Evolutionary conservation across 2,888 invertebrate genomes (phyloP), one percentile per base, ranked within the genome.

Genomic region (Pseudococcus longispinus): DNA sequence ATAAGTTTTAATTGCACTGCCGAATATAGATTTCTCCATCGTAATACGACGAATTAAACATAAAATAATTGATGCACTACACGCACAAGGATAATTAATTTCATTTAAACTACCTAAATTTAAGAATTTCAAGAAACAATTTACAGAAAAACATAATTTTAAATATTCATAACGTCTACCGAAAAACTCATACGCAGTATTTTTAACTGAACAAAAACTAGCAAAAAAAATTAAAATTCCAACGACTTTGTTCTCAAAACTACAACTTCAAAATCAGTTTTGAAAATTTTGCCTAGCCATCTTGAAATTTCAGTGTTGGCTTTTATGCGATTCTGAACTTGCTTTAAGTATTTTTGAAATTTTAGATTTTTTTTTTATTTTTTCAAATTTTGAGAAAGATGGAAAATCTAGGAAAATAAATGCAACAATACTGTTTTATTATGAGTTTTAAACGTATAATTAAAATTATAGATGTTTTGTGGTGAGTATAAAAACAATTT

Each of bases 21-120:
- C 77, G n/a, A 86, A 51, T 4, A 80, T n/a, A 9, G 80, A 80
- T 32, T 20, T 77, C 11, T 86, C 86, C 86, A 86, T 86, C 23
- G 29, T 15, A 9, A 82, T 6, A 55, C n/a, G 23, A 26, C 3
- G 15, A 26, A 29, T 29, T 70, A 18, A 70, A 70, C 18, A 29
- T 15, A 8, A 65, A 26, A 65, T 65, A 1, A n/a, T 1, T 4
- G 29, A 29, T 70, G 15, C 32, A 29, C 13, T 29, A 29, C 15
- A 26, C 29, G 11, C 70, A 46, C 44, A n/a, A n/a, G n/a, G n/a
- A 70, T 32, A 18, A 55, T 13, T 60, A 32, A 18, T 20, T 20
- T 26, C 23, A 65, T 65, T 65, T 65, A 18, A n/a, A 55, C 1
- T 11, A 20, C 20, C n/a, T 51, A 20, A 60, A 60, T 60, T 60